Evolutionary conservation across 2,113 vertebrate genomes (phyloP).

Genomic region (Indri indri): DNA sequence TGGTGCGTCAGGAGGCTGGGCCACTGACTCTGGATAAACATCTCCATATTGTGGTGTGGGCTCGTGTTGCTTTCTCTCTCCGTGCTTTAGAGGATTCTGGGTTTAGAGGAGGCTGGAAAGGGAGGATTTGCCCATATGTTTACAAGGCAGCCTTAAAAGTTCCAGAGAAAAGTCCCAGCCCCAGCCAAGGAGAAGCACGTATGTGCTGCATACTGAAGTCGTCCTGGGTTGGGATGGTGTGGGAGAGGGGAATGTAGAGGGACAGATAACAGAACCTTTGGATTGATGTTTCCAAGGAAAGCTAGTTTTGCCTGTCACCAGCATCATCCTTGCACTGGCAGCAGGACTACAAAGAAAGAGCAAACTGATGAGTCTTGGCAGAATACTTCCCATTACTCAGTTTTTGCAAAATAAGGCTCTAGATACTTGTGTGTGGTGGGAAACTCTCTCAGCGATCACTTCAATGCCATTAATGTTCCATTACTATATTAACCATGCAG

Average conservation of each 20-base stretch:
- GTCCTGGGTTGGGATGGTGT: no score
- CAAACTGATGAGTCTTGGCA: constrained; percentile 44
- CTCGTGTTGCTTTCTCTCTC: background rate
- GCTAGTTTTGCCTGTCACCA: background rate
- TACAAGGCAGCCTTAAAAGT: background rate
- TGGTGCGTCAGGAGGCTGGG: background rate
- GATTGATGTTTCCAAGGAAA: background rate
- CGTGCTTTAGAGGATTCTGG: background rate
- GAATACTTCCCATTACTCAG: constrained; percentile 33
- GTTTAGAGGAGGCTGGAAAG: background rate
- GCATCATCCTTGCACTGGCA: constrained; percentile 40
- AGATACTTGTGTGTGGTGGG: constrained; percentile 41
- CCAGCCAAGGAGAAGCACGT: background rate
- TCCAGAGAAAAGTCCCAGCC: background rate
- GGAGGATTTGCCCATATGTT: background rate
- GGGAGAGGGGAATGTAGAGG: background rate
- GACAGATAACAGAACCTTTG: background rate
- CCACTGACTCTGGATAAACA: background rate
- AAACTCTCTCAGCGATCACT: constrained; percentile 34
- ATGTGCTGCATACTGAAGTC: background rate
- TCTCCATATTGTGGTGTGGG: background rate
- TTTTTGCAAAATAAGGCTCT: constrained; percentile 57
- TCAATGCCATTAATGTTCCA: background rate
- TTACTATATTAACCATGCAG: background rate
- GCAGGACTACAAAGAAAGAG: constrained; percentile 62